Percentiles rank a stretch among this genome's conserved stretches.
These are phyloP conservation scores for Zosterops hypoxanthus DNA, from an alignment of 2,113 vertebrate species.

Conservation along the genomic window DNA sequence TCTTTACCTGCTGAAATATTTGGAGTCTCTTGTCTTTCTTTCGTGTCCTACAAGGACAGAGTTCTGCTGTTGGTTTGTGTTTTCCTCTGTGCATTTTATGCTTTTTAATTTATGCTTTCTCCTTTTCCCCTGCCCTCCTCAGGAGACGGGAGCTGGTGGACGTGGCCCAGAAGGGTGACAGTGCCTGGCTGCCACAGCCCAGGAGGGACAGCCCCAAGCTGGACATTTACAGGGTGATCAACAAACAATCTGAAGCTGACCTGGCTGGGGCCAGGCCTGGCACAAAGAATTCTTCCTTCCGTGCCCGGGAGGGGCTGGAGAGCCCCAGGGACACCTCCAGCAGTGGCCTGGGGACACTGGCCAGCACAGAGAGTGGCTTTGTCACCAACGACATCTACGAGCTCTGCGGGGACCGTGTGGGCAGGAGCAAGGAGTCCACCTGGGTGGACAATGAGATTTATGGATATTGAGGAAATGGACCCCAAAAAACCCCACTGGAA, in stretches of 20 bases:
- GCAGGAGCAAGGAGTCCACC: conserved; percentile 73
- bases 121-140: neutral
- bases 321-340: conserved; percentile 66
- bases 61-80: neutral
- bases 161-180: conserved; percentile 61
- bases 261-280: conserved; percentile 83
- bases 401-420: conserved; percentile 70
- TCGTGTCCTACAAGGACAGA: too few species aligned
- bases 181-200: conserved; percentile 69
- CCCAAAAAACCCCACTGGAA: neutral
- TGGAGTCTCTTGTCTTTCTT: too few species aligned
- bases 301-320: conserved; percentile 61
- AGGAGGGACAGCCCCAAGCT: conserved; percentile 74
- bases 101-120: neutral
- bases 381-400: conserved; percentile 95
- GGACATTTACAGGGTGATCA: conserved; percentile 88
- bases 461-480: conserved; percentile 72
- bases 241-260: conserved; percentile 86
- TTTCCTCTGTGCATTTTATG: too few species aligned
- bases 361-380: conserved; percentile 86
- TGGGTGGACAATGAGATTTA: conserved; percentile 99
- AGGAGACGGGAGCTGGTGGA: conserved; percentile 78
- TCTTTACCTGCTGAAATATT: too few species aligned
- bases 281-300: conserved; percentile 90
- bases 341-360: conserved; percentile 81